These are phyloP conservation scores for Mobula hypostoma DNA, from an alignment of 2,113 vertebrate genomes.

Conservation along the genomic window DNA sequence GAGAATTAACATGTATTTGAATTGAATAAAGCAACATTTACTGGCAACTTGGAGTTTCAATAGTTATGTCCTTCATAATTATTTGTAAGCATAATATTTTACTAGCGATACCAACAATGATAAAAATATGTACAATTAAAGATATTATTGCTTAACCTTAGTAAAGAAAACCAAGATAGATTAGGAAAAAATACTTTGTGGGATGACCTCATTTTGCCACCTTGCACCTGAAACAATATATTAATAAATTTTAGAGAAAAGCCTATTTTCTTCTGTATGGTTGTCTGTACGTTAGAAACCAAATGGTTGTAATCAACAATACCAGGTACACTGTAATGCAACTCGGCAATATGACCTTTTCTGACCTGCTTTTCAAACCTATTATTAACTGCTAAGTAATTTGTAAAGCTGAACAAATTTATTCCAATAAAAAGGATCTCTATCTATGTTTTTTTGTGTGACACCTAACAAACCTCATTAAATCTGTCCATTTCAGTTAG, in stretches of 20 bases:
- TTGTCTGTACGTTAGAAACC: constrained; percentile 49
- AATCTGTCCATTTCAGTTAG: constrained; percentile 79
- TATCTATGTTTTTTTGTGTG: constrained; percentile 85
- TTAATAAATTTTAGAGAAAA: constrained; percentile 72
- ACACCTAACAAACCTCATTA: constrained; percentile 95
- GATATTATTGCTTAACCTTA: constrained; percentile 70
- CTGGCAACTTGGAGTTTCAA: constrained; percentile 44
- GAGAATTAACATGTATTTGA: constrained; percentile 38
- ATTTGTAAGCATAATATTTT: constrained; percentile 52
- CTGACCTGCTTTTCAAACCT: constrained; percentile 73
- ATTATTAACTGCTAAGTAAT: constrained; percentile 94
- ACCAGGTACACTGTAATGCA: constrained; percentile 58
- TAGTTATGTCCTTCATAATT: constrained; percentile 53
- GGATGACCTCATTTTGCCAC: constrained; percentile 72
- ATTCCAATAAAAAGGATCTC: constrained; percentile 93
- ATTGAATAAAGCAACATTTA: constrained; percentile 31
- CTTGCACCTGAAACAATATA: constrained; percentile 75
- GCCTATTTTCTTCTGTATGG: constrained; percentile 58
- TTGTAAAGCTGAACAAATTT: constrained; percentile 96
- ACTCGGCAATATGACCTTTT: constrained; percentile 63
- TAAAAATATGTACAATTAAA: constrained; percentile 70
- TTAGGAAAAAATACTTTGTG: constrained; percentile 88
- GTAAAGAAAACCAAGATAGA: constrained; percentile 78
- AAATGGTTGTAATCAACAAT: constrained; percentile 46
- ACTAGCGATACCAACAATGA: constrained; percentile 64